Base-by-base conservation (phyloP, 2,797 vertebrate genomes). In the Brachymystax lenok region DNA sequence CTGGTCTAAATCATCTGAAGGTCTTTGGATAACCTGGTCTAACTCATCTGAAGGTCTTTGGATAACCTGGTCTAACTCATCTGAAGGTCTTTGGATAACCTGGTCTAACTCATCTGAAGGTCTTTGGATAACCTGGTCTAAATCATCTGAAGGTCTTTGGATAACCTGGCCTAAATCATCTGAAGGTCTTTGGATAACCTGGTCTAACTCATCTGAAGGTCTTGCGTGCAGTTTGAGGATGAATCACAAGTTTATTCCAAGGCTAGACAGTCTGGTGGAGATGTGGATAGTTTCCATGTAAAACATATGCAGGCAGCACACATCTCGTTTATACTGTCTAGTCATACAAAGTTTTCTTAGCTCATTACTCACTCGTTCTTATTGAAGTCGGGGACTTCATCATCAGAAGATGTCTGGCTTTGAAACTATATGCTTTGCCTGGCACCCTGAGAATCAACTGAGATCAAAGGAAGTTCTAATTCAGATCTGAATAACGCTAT, bases 201-300 rank as follows among this genome's bases (percentile, higher is more conserved):
- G 52, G 5, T 19, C 19, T 28, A 28, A 28, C 1, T 28, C 28
- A 28, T 56, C 21, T 40, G 74, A 74, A 85, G 78, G 80, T 85
- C 75, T 54, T 78, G 90, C 81, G 84, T 82, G 77, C 72, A 21
- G 81, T 81, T 84, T 68, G 28, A 50, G 82, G 76, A 89, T 91
- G 89, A 92, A 88, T 92, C 88, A 91, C 83, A 79, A 81, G 81
- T 89, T 89, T 90, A 93, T 91, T 91, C 90, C 88, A 83, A 85
- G 85, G 72, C 52, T 70, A 0, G 27, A 87, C 78, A 0, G 27
- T 87, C 78, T 76, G 85, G 72, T 7, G 7, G 76, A 80, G 75
- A 76, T 85, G 83, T 80, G 76, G 77, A 67, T 59, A 86, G 82
- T 91, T 91, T 89, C 90, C 86, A 77, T 84, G 82, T 79, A 76